Evolutionary conservation across 2,113 vertebrate genomes (phyloP).

Genomic region (Ptyas mucosa): DNA sequence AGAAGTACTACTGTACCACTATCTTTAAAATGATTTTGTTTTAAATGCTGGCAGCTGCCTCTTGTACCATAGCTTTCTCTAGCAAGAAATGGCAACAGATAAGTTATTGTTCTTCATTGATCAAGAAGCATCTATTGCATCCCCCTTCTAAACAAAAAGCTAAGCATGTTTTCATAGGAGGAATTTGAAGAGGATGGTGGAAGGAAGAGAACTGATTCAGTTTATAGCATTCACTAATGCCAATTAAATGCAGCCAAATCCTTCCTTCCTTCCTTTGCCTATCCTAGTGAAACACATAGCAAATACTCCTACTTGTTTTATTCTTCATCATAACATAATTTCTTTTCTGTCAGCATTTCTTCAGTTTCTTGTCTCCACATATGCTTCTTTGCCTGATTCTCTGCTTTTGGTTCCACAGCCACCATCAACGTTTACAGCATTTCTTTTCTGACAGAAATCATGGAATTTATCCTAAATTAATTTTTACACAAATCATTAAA

Average conservation of each 20-base stretch:
- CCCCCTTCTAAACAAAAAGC: not conserved
- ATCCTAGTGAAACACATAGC: not conserved
- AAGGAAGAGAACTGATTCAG: not conserved
- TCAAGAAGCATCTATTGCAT: not conserved
- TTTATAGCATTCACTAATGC: not conserved
- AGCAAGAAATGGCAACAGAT: not conserved
- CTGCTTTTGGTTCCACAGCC: not conserved
- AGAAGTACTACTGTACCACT: not conserved
- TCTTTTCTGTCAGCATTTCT: not conserved
- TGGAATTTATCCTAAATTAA: not conserved
- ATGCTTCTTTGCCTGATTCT: not conserved
- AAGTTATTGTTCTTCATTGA: not conserved
- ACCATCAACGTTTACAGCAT: not conserved
- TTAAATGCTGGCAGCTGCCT: not conserved
- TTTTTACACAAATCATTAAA: not conserved
- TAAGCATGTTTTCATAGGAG: not conserved
- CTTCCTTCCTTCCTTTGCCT: not conserved
- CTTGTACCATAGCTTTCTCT: not conserved
- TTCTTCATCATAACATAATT: not conserved
- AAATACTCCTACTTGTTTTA: not conserved
- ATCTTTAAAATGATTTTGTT: not conserved
- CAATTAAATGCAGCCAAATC: not conserved
- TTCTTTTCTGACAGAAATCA: not conserved
- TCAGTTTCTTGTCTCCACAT: not conserved
- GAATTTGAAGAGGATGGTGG: not conserved